Base-by-base conservation (phyloP, 1,140 invertebrate species). In the Brachionus paranguensis region DNA sequence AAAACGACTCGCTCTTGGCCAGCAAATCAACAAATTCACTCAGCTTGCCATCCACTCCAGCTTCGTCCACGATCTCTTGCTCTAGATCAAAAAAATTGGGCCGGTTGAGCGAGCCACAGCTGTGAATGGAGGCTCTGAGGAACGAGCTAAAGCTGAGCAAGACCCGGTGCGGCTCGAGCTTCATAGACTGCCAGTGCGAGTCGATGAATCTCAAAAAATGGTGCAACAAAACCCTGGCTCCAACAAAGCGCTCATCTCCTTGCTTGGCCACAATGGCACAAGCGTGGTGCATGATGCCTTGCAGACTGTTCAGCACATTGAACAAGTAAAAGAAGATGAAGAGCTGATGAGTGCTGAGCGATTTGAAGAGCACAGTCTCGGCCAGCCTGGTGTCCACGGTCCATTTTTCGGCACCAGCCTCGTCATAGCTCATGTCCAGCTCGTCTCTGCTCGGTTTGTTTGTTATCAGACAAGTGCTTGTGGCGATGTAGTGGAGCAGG, bases 311-410 rank as follows among this genome's bases (percentile, higher is more conserved):
- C 11, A 76, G n/a, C 7, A 76, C 27, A 76, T 27, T 50, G 45
- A 27, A 47, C 24, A 81, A 64, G 20, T 43, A 81, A 68, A 37
- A 81, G 29, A 41, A 81, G 20, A 14, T 0, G 53, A 33, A 81
- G 12, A 43, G 1, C 14, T 81, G 50, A 27, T 6, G n/a, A 12
- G 14, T 47, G 24, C 37, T 45, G 0, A 81, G 45, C 3, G 50
- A 60, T 41, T 81, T 81, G 33, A 81, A 81, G 11, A 81, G 41
- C 3, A 81, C 43, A 41, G 78, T 81, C 20, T 81, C 78, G 78
- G 33, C 78, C 43, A 81, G 20, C 12, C 78, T 29, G 33, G 78
- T 81, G 29, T 81, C 78, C n/a, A 81, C 14, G 3, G 17, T 41
- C 78, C 78, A 81, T 12, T 47, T 68, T 17, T 45, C 27, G 10